These are phyloP conservation scores for Alligator sinensis DNA, from an alignment of 2,113 vertebrate genomes.

Conservation along the genomic window DNA sequence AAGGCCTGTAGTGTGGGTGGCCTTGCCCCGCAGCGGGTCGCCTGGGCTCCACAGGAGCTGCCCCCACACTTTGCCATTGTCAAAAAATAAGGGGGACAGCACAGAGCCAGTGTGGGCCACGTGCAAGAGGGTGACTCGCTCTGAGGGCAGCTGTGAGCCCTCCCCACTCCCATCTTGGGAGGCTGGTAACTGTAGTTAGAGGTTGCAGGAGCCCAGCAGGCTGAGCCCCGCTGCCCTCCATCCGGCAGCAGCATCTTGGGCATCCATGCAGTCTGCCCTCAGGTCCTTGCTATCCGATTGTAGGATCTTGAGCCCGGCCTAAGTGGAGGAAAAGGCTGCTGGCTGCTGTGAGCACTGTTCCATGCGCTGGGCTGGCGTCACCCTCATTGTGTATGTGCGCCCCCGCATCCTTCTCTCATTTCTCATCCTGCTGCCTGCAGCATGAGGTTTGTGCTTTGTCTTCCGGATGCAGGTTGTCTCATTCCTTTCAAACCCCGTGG, in stretches of 20 bases:
- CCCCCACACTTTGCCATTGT: no score
- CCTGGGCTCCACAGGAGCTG: no score
- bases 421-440: no score
- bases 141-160: neutral
- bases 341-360: neutral
- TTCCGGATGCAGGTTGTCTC: neutral
- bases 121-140: constrained; percentile 18
- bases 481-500: neutral
- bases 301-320: neutral
- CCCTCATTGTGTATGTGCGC: neutral
- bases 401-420: no score
- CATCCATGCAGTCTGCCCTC: neutral
- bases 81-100: no score
- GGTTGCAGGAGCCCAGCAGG: neutral
- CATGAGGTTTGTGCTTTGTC: neutral
- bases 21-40: no score
- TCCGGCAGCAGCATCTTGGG: no score
- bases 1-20: no score
- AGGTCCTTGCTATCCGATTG: neutral
- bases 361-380: neutral
- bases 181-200: no score
- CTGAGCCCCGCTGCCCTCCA: neutral
- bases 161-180: no score
- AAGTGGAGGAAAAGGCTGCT: neutral
- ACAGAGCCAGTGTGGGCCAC: neutral